phyloP scores from a whole-genome alignment of 37 sponge, comb jelly and placozoan species.

The Halisarca cf. caerulea region DNA sequence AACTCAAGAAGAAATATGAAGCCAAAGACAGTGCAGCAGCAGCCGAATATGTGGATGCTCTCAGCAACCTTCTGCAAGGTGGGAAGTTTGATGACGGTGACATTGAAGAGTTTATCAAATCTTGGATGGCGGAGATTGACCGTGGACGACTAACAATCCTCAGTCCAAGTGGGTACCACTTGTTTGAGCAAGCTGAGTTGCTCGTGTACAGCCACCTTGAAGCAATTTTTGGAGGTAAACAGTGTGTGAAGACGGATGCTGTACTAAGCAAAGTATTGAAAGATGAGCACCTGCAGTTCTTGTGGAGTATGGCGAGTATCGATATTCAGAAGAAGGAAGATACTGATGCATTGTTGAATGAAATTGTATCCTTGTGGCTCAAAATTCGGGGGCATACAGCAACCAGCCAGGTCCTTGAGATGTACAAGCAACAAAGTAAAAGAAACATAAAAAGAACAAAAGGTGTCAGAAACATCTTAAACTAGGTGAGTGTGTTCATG shows the following conservation, averaged over 20 bases:
- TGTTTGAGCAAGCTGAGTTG: not conserved
- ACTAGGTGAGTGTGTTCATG: too few species aligned
- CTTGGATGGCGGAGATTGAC: not conserved
- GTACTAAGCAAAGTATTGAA: too few species aligned
- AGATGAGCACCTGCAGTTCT: too few species aligned
- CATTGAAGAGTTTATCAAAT: not conserved
- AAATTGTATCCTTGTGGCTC: too few species aligned
- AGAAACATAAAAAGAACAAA: too few species aligned
- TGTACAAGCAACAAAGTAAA: too few species aligned
- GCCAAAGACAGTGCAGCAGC: not conserved
- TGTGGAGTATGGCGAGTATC: too few species aligned
- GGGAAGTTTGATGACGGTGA: not conserved
- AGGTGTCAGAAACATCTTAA: too few species aligned
- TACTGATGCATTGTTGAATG: too few species aligned
- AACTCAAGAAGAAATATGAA: not conserved
- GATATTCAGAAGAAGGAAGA: too few species aligned
- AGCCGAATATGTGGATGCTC: not conserved
- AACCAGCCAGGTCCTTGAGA: too few species aligned
- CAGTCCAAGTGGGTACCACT: not conserved
- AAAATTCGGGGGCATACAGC: too few species aligned
- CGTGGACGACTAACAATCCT: not conserved
- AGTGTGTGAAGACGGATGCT: not conserved
- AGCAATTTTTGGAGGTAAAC: slow-evolving; percentile 1
- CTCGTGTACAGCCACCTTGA: slow-evolving; percentile 2
- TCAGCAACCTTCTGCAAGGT: not conserved